Conservation (phyloP, 1,140 invertebrate genomes). For the Ylistrum balloti region DNA sequence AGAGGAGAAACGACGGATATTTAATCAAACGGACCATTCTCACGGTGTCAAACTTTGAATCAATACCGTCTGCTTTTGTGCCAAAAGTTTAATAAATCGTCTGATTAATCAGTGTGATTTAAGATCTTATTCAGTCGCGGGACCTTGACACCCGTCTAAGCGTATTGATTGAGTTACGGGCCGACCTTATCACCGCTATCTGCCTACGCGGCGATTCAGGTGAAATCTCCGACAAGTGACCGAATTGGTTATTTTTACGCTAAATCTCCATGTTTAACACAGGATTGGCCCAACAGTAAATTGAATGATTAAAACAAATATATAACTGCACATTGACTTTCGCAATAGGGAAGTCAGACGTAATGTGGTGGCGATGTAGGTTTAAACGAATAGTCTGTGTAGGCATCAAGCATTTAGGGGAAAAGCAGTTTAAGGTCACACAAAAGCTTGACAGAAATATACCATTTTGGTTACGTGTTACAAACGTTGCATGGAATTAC, state of each 20-base stretch:
- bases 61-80: conserved; percentile 4
- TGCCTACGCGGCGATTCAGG: neutral
- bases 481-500: no score
- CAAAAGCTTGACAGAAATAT: no score
- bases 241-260: neutral
- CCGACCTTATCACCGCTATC: conserved; percentile 7
- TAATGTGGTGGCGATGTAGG: no score
- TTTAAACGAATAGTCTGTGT: no score
- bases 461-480: no score
- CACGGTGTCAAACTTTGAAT: neutral
- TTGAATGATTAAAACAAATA: no score
- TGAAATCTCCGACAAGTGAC: neutral
- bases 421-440: no score
- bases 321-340: no score
- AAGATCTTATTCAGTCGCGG: neutral
- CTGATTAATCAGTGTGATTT: conserved; percentile 29
- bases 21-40: conserved; percentile 34
- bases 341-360: no score
- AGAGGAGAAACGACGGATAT: neutral
- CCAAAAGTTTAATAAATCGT: neutral
- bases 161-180: neutral
- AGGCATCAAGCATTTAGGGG: no score
- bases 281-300: no score
- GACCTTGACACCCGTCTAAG: conserved; percentile 22
- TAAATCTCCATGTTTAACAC: no score